Base-by-base conservation (phyloP, 2,888 invertebrate species). In the Patella ulyssiponensis region DNA sequence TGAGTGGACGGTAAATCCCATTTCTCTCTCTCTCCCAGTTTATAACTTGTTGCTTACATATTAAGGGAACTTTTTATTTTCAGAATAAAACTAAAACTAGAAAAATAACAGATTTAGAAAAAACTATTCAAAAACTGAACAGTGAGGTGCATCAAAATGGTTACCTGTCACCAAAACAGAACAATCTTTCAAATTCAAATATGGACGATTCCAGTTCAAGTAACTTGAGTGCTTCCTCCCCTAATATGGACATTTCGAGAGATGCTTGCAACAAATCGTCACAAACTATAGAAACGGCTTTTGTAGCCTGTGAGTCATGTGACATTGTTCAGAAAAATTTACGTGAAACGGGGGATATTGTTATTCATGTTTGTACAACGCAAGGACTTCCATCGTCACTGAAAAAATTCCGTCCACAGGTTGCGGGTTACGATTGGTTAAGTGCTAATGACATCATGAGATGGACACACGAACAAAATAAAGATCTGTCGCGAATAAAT, bases 231-330 rank as follows among this genome's bases (percentile, higher is more conserved):
- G 64, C 23, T 14, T 15, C 69, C 81, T 73, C 77, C 76, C 27
- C 72, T 78, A 74, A 77, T 80, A 51, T 69, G 73, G 58, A 80
- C 44, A 86, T 88, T 15, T 85, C 87, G 3, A 80, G 81, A 77
- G 91, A 91, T 75, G 87, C 87, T 17, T 89, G 86, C 79, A 89
- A 87, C 80, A 92, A 91, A 83, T 85, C 89, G 17, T 85, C 86
- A 73, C 92, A 92, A 85, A 92, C 92, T n/a, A 82, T 85, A 17
- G 92, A 92, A 79, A 91, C 92, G 4, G 89, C 90, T 0, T 91
- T 92, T 84, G 88, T 90, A 1, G 91, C 91, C 7, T 92, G 92
- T 85, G 91, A 91, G 76, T 85, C 90, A 0, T 92, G 92, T 82
- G 85, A 86, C 69, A 75, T 87, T 17, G 89, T 90, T n/a, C 92